Evolutionary conservation across 1,140 invertebrate genomes (phyloP).

Genomic region (Drosophila santomea): DNA sequence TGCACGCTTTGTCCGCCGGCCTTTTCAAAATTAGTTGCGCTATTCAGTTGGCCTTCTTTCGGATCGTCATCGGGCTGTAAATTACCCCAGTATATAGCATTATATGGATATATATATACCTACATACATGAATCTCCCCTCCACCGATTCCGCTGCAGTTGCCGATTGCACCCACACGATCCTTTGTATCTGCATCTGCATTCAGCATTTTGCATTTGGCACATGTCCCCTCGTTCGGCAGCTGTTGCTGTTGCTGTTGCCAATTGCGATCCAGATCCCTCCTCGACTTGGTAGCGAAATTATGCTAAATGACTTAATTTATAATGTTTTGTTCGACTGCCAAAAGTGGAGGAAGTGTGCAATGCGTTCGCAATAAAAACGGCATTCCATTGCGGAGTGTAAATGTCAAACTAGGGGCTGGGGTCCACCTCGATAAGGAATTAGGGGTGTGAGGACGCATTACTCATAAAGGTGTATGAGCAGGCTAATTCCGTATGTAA

Average conservation of each 20-base stretch:
- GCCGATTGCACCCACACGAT: conserved; percentile 78
- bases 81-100: conserved; percentile 47
- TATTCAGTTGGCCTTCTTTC: conserved; percentile 58
- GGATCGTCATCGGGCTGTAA: conserved; percentile 55
- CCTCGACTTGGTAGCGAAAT: conserved; percentile 71
- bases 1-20: conserved; percentile 73
- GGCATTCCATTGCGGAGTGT: conserved; percentile 45
- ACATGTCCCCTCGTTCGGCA: conserved; percentile 76
- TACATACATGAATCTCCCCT: background rate
- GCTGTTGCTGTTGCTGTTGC: conserved; percentile 57
- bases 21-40: conserved; percentile 82
- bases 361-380: conserved; percentile 63
- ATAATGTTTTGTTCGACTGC: conserved; percentile 74
- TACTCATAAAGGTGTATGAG: conserved; percentile 31
- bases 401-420: conserved; percentile 44
- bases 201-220: conserved; percentile 47
- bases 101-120: background rate
- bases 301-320: conserved; percentile 82
- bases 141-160: conserved; percentile 36
- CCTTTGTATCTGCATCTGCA: conserved; percentile 44
- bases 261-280: conserved; percentile 15
- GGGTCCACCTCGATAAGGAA: background rate
- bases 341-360: conserved; percentile 48
- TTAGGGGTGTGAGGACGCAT: conserved; percentile 15
- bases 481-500: conserved; percentile 36